Percentiles rank a stretch among this genome's conserved stretches.
Conservation (phyloP, 2,797 vertebrate genomes). For the Discoglossus pictus region DNA sequence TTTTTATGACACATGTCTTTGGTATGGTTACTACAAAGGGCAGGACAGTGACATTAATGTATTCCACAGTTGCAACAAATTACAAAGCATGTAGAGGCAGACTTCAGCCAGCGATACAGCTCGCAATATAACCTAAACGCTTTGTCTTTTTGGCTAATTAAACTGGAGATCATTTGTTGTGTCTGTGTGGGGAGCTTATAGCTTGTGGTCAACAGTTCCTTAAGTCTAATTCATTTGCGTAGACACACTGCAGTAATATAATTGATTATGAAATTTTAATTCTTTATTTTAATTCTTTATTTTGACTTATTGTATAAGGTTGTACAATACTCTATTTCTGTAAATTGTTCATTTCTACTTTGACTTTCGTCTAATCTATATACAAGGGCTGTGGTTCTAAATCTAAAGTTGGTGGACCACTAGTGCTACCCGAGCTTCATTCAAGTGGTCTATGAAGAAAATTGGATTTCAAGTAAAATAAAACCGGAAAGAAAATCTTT, state of each 20-base stretch:
- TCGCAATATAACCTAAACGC: conserved; percentile 14
- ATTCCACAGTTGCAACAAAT: conserved; percentile 13
- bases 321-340: too few relatives aligned
- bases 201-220: conserved; percentile 14
- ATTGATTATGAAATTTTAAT: conserved; percentile 2
- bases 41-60: not conserved
- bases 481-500: too few relatives aligned
- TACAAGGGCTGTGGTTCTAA: too few relatives aligned
- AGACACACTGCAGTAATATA: conserved; percentile 4
- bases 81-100: conserved; percentile 9
- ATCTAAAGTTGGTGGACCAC: too few relatives aligned
- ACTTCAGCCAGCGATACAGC: conserved; percentile 13
- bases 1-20: too few relatives aligned
- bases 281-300: not conserved
- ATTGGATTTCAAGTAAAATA: too few relatives aligned
- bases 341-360: too few relatives aligned
- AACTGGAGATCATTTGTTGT: conserved; percentile 18
- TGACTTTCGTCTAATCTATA: too few relatives aligned
- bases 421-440: too few relatives aligned
- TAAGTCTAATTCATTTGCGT: conserved; percentile 16
- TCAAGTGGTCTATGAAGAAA: too few relatives aligned
- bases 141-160: conserved; percentile 36
- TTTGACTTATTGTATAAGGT: conserved; percentile 1
- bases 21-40: not conserved
- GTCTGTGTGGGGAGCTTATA: conserved; percentile 14